Evolutionary conservation across 2,888 invertebrate genomes (phyloP).

Genomic region (Vesta saturnalis): DNA sequence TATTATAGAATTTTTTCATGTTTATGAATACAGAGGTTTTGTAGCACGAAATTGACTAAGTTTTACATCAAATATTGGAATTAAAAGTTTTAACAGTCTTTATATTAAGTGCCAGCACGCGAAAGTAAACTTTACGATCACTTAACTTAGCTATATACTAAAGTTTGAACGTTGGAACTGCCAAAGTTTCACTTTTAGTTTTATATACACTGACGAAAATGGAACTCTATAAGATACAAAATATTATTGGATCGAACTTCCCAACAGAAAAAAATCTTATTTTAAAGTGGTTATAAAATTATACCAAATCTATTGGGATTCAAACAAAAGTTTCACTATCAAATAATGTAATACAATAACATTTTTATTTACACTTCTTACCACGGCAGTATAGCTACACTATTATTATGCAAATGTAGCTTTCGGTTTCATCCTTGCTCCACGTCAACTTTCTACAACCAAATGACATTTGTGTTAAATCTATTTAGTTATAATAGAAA

Average conservation of each 20-base stretch:
- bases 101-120: conserved; percentile 10
- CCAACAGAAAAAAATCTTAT: not conserved
- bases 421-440: too few species aligned
- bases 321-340: too few species aligned
- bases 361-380: too few species aligned
- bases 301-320: too few species aligned
- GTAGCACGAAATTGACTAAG: conserved; percentile 1
- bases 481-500: too few species aligned
- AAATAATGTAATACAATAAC: too few species aligned
- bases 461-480: too few species aligned
- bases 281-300: too few species aligned
- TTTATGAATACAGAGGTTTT: not conserved
- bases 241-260: not conserved
- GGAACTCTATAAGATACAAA: not conserved
- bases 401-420: too few species aligned
- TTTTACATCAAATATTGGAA: conserved; percentile 1
- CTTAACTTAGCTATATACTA: not conserved
- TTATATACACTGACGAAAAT: not conserved
- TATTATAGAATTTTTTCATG: not conserved
- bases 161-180: not conserved
- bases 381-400: too few species aligned
- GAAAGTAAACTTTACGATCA: conserved; percentile 8
- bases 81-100: conserved; percentile 8
- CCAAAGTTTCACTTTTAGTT: conserved; percentile 1
- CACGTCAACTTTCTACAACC: too few species aligned